Conservation (phyloP, 2,113 vertebrate genomes). For the Tenrec ecaudatus region DNA sequence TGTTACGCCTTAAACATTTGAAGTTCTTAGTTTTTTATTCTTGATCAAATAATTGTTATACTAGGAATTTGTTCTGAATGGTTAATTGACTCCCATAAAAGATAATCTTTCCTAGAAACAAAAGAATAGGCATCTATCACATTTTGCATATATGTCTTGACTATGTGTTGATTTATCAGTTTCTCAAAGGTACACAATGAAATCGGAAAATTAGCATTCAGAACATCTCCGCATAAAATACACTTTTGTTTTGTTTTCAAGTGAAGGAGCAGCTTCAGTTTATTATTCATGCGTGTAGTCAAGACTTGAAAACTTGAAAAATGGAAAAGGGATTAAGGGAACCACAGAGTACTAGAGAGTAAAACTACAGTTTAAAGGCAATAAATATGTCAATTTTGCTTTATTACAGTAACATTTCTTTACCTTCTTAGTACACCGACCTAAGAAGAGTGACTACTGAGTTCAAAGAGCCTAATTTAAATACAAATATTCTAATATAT, state of each 20-base stretch:
- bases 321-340: constrained; percentile 33
- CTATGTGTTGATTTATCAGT: neutral
- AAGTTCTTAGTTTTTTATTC: neutral
- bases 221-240: constrained; percentile 5
- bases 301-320: constrained; percentile 47
- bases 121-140: neutral
- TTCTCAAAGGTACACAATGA: constrained; percentile 24
- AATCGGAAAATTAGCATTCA: constrained; percentile 49
- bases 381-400: constrained; percentile 24
- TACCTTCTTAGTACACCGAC: neutral
- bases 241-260: neutral
- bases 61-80: neutral
- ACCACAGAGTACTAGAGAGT: neutral
- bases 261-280: neutral
- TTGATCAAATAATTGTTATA: neutral
- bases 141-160: neutral
- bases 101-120: neutral
- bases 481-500: neutral
- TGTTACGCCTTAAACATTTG: neutral
- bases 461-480: constrained; percentile 42
- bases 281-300: constrained; percentile 45
- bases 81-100: constrained; percentile 16
- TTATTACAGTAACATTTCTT: constrained; percentile 5
- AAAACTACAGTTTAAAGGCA: constrained; percentile 17
- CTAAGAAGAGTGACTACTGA: constrained; percentile 28